Evolutionary conservation across 2,797 vertebrate species (phyloP).

Genomic region (Phalanger gymnotis): DNA sequence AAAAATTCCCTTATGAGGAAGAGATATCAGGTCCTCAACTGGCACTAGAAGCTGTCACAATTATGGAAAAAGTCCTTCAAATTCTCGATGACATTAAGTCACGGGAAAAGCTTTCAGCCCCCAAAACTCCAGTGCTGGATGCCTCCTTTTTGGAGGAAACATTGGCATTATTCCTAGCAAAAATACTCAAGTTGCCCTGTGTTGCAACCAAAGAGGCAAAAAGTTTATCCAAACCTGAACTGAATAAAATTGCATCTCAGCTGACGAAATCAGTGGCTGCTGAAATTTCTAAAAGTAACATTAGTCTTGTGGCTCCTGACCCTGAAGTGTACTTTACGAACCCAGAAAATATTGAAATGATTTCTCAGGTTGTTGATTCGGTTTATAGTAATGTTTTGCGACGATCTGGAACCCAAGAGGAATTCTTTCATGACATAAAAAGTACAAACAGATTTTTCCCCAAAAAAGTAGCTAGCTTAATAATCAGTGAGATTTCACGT

Average conservation of each 20-base stretch:
- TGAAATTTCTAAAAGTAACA: slow-evolving; percentile 66
- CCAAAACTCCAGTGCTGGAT: slow-evolving; percentile 41
- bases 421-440: slow-evolving; percentile 62
- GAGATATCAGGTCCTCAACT: slow-evolving; percentile 66
- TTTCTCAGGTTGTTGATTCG: slow-evolving; percentile 72
- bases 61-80: slow-evolving; percentile 75
- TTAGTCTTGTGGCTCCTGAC: slow-evolving; percentile 58
- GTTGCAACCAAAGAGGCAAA: slow-evolving; percentile 32
- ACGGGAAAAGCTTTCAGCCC: slow-evolving; percentile 35
- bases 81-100: slow-evolving; percentile 65
- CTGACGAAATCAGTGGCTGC: slow-evolving; percentile 65
- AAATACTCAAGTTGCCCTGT: slow-evolving; percentile 53
- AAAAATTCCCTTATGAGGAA: slow-evolving; percentile 28
- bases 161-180: slow-evolving; percentile 73
- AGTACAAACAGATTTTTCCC: slow-evolving; percentile 59
- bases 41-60: slow-evolving; percentile 71
- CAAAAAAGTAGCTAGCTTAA: slow-evolving; percentile 74
- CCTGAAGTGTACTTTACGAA: slow-evolving; percentile 43
- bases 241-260: slow-evolving; percentile 71
- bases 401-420: slow-evolving; percentile 56
- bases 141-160: slow-evolving; percentile 66
- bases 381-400: slow-evolving; percentile 67
- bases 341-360: slow-evolving; percentile 55
- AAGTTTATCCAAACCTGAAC: slow-evolving; percentile 53
- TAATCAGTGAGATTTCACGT: slow-evolving; percentile 60